Base-by-base conservation (phyloP, 2,888 invertebrate genomes). In the Pristionchus japonicus region DNA sequence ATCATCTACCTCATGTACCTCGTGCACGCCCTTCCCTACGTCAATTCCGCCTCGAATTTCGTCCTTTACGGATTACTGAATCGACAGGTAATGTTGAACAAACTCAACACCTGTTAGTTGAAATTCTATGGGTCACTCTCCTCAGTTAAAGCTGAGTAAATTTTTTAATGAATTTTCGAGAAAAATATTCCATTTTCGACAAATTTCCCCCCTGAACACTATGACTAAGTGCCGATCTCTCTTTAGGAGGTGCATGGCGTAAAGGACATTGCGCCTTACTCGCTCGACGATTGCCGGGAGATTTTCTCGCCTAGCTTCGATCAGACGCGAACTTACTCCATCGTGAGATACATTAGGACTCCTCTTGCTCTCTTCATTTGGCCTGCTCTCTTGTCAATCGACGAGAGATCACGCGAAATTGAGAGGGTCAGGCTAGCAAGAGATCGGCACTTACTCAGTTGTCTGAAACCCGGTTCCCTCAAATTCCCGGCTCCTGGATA, bases 1-100 rank as follows among this genome's bases (percentile, higher is more conserved):
- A 43, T 77, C 3, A 27, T 77, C 47, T 93, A 92, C 88, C 90
- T 93, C 67, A 94, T 94, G 94, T 94, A 94, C 89, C 94, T 93
- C 37, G 92, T 94, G 31, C 94, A 94, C 86, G 93, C 94, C 4
- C 89, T 94, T 34, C 94, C 94, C 34, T 94, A 94, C 88, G 91
- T 94, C 89, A 93, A 93, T 89, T 93, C 93, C 7, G 92, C 93
- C 61, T 92, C 90, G 61, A 94, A 94, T 88, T 94, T 93, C 90
- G 91, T 94, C 37, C 90, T 94, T 23, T 94, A 94, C 89, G 94
- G 93, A 47, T 89, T 92, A 15, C 88, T 92, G 37, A 92, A 92
- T 61, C 85, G 92, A 88, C 91, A 91, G 91, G 92, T 91, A 9
- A 52, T 23, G 11, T 80, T 23, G 27, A 57, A 3, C 6, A 15